Evolutionary conservation across 2,113 vertebrate species (phyloP).

Genomic region (Aix galericulata): DNA sequence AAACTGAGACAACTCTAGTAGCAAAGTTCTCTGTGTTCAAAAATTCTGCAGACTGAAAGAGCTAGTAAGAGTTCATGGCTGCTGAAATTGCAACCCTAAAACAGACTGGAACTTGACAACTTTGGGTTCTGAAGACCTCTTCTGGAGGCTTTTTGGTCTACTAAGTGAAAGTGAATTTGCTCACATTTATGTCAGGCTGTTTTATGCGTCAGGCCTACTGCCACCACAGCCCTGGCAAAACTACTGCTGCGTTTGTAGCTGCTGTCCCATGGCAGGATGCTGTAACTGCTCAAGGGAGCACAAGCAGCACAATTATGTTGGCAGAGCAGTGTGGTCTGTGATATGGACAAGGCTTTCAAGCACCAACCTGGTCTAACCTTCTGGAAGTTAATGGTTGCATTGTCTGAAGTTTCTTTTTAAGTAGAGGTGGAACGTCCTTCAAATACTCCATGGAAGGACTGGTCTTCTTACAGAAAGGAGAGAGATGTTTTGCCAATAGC

Average conservation of each 20-base stretch:
- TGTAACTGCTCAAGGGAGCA: neutral
- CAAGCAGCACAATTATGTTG: neutral
- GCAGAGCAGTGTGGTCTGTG: neutral
- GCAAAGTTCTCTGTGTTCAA: neutral
- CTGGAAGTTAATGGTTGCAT: neutral
- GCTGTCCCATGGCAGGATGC: neutral
- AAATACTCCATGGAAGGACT: neutral
- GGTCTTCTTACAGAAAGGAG: neutral
- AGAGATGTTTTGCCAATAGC: neutral
- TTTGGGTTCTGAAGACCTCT: neutral
- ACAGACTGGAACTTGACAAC: neutral
- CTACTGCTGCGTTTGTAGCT: neutral
- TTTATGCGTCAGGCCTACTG: neutral
- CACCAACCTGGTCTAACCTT: neutral
- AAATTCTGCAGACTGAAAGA: neutral
- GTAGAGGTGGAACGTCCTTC: neutral
- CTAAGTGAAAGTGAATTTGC: neutral
- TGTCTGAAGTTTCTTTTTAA: neutral
- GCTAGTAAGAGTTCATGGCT: neutral
- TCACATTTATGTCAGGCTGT: neutral
- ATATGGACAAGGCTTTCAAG: neutral
- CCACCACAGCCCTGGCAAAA: neutral
- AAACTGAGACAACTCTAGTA: neutral
- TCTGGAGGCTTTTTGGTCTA: neutral
- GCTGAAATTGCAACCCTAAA: neutral